Base-by-base conservation (phyloP, 1,140 invertebrate genomes). In the Aleiodes sp. region DNA sequence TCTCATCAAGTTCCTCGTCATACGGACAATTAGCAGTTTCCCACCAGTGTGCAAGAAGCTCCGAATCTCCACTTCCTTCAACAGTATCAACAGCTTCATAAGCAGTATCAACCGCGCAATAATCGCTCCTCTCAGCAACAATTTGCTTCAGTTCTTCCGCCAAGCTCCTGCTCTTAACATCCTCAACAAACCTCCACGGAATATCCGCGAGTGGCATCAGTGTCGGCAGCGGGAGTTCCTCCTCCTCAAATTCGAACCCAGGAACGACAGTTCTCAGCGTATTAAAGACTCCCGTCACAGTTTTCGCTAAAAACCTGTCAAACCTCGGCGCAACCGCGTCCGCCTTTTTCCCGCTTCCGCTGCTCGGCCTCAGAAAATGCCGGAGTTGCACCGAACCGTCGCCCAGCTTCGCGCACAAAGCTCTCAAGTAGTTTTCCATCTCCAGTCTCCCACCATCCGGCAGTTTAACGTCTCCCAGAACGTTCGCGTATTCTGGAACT, bases 181-280 rank as follows among this genome's bases (percentile, higher is more conserved):
- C 74, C 59, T 84, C 78, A 10, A 85, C 76, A 41, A 85, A 85
- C 75, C 82, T 76, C 83, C 83, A 85, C 10, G 82, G 82, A 65
- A 85, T 80, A 57, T 85, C 83, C 16, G 81, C 73, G n/a, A 85
- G 60, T 0, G 83, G 78, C 81, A 85, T 84, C 14, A 85, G 65
- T 16, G 79, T 84, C 21, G 82, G 81, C 24, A 81, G 57, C 4
- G 77, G 75, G 9, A 71, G 12, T 24, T 84, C 82, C 29, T 85
- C 83, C 14, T 81, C 76, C 61, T 84, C 82, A 61, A 83, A 73
- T 73, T 85, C 84, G 26, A 85, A 85, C 6, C 82, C 82, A 24
- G 83, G 82, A 1, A 85, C 84, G 4, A 85, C 83, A 0, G 81
- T 84, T 70, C 75, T 84, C 12, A 85, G 56, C 0, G 82, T 84